Base-by-base conservation (phyloP, 2,888 invertebrate species). In the Bellardia bayeri region DNA sequence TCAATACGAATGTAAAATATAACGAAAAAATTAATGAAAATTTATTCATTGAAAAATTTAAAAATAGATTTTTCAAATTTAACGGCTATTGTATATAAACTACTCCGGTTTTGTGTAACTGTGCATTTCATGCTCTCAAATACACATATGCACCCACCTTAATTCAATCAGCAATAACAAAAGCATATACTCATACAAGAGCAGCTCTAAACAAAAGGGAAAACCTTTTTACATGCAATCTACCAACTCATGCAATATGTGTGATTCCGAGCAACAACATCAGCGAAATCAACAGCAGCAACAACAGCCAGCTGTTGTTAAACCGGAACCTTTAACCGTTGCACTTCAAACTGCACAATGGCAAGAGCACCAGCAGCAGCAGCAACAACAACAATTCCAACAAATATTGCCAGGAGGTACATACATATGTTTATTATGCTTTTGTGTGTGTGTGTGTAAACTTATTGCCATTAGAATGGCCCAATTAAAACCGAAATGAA, bases 221-320 rank as follows among this genome's bases (percentile, higher is more conserved):
- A 42, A 14, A 7, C 3, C 0, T 56, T 8, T 30, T 68, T 72
- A 8, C 16, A 16, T 45, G 14, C 13, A 69, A 54, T 30, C 40
- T 51, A 63, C 3, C 6, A 42, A 74, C 51, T 74, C 61, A 74
- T 79, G 78, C 45, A 82, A 78, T 78, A 87, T 87, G 87, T 84
- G 68, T 63, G 87, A 84, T 78, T 78, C 87, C 3, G 78, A 82
- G 30, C 82, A 78, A 58, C 82, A 82, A 33, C 82, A 74, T 9
- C 64, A 76, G 61, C 64, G 76, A 13, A 45, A 72, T 33, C 78
- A 78, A 8, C 64, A 76, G 16, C 42, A 61, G 63, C 69, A 83
- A 45, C n/a, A 66, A 37, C 72, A 75, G 56, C 54, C 76, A 81
- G 3, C 45, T 82, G 72, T 13, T 61, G 68, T 61, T 68, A 74